These are phyloP conservation scores for Botia almorhae DNA, from an alignment of 2,797 vertebrate genomes.

Conservation along the genomic window DNA sequence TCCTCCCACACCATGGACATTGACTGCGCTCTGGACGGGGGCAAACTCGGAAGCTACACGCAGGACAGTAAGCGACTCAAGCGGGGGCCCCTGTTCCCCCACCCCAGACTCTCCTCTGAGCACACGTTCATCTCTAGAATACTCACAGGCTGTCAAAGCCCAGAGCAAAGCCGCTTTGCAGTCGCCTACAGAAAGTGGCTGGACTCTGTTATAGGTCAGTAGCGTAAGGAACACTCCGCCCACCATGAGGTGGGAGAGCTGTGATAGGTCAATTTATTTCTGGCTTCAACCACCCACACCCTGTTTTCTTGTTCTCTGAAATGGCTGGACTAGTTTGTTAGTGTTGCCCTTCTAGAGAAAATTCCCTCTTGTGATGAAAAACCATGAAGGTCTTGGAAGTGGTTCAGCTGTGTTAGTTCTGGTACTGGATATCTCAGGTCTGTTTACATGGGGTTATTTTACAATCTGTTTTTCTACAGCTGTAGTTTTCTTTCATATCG, in stretches of 20 bases:
- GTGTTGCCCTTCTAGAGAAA: conserved; percentile 55
- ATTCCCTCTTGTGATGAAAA: conserved; percentile 72
- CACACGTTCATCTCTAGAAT: conserved; percentile 82
- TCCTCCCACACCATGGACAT: conserved; percentile 84
- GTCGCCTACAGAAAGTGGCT: conserved; percentile 93
- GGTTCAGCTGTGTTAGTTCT: conserved; percentile 60
- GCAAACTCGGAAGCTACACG: conserved; percentile 80
- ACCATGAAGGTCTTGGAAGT: conserved; percentile 64
- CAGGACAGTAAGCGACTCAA: conserved; percentile 92
- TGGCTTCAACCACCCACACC: conserved; percentile 14
- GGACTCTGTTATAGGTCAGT: conserved; percentile 84
- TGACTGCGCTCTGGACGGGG: conserved; percentile 79
- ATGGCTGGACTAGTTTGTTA: conserved; percentile 49
- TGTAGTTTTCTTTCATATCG: conserved; percentile 25
- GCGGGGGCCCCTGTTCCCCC: conserved; percentile 79
- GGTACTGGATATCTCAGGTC: conserved; percentile 71
- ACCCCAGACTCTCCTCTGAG: conserved; percentile 79
- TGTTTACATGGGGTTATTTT: conserved; percentile 39
- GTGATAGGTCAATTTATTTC: conserved; percentile 46
- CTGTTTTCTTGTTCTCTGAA: conserved; percentile 6
- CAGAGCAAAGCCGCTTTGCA: conserved; percentile 89
- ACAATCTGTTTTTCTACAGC: conserved; percentile 16
- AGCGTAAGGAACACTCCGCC: conserved; percentile 59
- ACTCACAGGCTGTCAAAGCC: conserved; percentile 80
- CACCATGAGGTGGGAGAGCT: conserved; percentile 53